Evolutionary conservation across 2,888 invertebrate genomes (phyloP).

Genomic region (Macaria liturata): DNA sequence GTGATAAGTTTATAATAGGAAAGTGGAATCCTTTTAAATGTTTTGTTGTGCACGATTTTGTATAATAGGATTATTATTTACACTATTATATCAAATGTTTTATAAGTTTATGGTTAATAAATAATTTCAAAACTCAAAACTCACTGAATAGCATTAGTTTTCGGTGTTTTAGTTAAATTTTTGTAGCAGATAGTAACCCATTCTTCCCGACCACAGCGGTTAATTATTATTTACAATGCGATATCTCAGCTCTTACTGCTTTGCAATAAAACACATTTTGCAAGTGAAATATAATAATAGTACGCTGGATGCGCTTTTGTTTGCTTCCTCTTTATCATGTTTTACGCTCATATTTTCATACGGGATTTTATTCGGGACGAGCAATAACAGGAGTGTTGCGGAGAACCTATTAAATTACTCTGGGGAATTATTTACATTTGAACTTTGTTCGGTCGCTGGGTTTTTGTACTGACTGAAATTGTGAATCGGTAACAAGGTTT

Average conservation of each 20-base stretch:
- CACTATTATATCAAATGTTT: too few species aligned
- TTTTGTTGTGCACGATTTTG: too few species aligned
- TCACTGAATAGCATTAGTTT: too few species aligned
- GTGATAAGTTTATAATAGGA: too few species aligned
- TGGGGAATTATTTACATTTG: conserved; percentile 25
- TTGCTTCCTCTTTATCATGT: conserved; percentile 35
- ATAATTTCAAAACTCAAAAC: too few species aligned
- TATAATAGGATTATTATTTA: too few species aligned
- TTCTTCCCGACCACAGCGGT: background rate
- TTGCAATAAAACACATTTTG: conserved; percentile 24
- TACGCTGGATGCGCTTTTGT: conserved; percentile 29
- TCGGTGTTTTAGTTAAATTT: background rate
- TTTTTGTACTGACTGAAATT: background rate
- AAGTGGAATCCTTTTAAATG: too few species aligned
- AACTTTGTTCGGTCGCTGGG: conserved; percentile 13
- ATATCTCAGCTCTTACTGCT: conserved; percentile 7
- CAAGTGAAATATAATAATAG: conserved; percentile 11
- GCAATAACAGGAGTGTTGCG: conserved; percentile 37
- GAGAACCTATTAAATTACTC: conserved; percentile 31
- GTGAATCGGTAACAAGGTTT: background rate
- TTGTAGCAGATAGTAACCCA: background rate
- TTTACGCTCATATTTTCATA: conserved; percentile 40
- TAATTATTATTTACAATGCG: conserved; percentile 1
- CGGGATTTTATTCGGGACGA: conserved; percentile 27
- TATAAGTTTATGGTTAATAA: too few species aligned